Conservation (phyloP, 2,113 vertebrate genomes). For the Oreochromis tanganicae region DNA sequence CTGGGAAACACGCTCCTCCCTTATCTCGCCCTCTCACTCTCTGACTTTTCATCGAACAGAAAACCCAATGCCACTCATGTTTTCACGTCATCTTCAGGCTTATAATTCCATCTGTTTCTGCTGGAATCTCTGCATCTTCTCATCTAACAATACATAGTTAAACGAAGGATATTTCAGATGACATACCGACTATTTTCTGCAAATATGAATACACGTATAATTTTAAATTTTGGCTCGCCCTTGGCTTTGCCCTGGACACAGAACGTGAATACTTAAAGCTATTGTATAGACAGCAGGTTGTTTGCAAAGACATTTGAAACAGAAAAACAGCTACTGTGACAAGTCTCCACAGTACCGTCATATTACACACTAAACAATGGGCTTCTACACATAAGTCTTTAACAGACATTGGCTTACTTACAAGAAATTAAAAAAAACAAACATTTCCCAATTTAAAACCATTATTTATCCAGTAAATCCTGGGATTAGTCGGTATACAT, state of each 20-base stretch:
- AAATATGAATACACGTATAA: neutral
- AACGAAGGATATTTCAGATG: neutral
- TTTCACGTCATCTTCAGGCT: neutral
- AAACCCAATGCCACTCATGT: neutral
- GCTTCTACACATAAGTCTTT: neutral
- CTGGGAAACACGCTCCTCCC: neutral
- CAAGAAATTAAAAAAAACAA: neutral
- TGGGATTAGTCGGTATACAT: neutral
- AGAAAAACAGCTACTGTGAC: neutral
- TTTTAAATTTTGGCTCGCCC: rapidly evolving
- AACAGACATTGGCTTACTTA: neutral
- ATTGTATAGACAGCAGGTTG: neutral
- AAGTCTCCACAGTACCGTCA: neutral
- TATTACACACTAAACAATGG: neutral
- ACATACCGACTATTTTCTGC: neutral
- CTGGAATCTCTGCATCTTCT: neutral
- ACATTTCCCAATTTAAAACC: neutral
- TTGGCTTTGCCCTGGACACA: no score
- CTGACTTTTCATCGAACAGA: neutral
- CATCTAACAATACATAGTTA: neutral
- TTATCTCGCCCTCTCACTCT: neutral
- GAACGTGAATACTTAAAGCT: neutral
- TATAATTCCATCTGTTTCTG: neutral
- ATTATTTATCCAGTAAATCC: neutral
- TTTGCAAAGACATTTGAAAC: neutral